phyloP scores from a whole-genome alignment of 2,888 invertebrate genomes.

The Eucriotettix oculatus region DNA sequence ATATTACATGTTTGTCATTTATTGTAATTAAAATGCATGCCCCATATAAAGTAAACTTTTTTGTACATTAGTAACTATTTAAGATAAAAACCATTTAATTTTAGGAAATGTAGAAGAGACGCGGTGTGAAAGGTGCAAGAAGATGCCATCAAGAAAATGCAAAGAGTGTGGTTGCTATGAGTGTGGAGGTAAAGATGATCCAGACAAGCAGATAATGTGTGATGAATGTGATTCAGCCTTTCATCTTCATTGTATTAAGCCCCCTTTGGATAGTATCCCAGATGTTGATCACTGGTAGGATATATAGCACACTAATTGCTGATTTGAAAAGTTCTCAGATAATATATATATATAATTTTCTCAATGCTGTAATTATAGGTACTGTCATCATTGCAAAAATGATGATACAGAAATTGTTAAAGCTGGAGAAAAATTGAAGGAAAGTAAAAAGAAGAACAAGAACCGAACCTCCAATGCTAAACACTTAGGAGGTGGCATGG shows the following conservation, averaged over 20 bases:
- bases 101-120: conserved; percentile 18
- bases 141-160: conserved; percentile 44
- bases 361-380: conserved; percentile 27
- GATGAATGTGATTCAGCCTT: conserved; percentile 66
- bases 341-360: too few species aligned
- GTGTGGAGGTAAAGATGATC: conserved; percentile 57
- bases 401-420: conserved; percentile 56
- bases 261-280: conserved; percentile 50
- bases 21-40: too few species aligned
- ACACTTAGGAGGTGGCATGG: conserved; percentile 68
- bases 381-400: conserved; percentile 58
- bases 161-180: conserved; percentile 55
- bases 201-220: conserved; percentile 57
- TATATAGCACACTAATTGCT: too few species aligned
- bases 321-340: too few species aligned
- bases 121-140: conserved; percentile 49
- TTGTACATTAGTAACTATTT: too few species aligned
- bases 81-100: too few species aligned
- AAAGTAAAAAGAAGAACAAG: conserved; percentile 38
- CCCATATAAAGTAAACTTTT: too few species aligned
- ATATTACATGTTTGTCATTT: too few species aligned
- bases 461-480: conserved; percentile 31
- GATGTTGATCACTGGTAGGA: conserved; percentile 48
- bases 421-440: conserved; percentile 50
- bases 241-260: conserved; percentile 54